Evolutionary conservation across 2,113 vertebrate genomes (phyloP).

Genomic region (Tragelaphus buxtoni): DNA sequence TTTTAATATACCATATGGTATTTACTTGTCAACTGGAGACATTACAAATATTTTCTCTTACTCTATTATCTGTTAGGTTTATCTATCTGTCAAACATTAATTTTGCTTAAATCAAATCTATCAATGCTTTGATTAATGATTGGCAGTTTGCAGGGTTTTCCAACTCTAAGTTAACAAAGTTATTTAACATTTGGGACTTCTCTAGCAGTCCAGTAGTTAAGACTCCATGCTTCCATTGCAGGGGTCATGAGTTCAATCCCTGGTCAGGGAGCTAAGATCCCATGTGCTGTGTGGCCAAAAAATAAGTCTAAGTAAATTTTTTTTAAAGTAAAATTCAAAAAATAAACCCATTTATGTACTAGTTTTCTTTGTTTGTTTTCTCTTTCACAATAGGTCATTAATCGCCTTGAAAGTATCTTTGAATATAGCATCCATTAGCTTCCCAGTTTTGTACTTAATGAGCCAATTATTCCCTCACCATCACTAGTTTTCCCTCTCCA

Average conservation of each 20-base stretch:
- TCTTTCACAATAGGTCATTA: neutral
- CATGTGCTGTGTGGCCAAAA: neutral
- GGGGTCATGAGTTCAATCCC: neutral
- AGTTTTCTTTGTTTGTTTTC: neutral
- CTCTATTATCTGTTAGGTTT: neutral
- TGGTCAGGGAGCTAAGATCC: neutral
- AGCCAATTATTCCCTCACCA: neutral
- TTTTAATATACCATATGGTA: neutral
- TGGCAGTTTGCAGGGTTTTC: neutral
- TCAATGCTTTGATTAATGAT: neutral
- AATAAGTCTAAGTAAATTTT: neutral
- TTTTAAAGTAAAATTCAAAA: neutral
- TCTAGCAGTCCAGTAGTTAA: neutral
- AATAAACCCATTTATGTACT: neutral
- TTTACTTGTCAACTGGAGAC: neutral
- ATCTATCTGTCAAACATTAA: neutral
- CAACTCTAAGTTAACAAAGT: neutral
- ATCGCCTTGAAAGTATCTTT: neutral
- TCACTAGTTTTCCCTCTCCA: neutral
- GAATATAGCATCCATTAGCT: neutral
- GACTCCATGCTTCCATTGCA: neutral
- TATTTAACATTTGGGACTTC: neutral
- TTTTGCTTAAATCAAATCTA: neutral
- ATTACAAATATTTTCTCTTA: neutral
- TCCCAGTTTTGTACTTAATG: neutral